Base-by-base conservation (phyloP, 2,113 vertebrate species). In the Laticauda colubrina region DNA sequence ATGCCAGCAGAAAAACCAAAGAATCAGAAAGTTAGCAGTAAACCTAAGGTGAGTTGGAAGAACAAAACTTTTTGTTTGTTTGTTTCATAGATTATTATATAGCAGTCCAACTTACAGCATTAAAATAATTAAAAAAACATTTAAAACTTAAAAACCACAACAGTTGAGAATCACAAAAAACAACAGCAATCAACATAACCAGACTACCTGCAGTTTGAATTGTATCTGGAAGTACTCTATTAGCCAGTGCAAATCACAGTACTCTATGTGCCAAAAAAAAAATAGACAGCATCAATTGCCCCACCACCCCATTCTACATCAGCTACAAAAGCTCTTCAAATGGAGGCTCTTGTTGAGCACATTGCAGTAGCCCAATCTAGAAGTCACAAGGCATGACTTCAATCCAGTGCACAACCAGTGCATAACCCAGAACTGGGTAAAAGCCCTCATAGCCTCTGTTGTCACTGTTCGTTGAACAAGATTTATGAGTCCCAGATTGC, bases 31-130 rank as follows among this genome's bases (percentile, higher is more conserved):
- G 89, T 64, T 24, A 96, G 92, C n/a, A 98, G 95, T 57, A 97
- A 98, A 90, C 96, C 95, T 96, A 98, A 96, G 97, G 99, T 99
- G 96, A 96, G 98, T 96, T 43, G 29, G 4, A 26, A 29, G 18
- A 81, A 88, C 2, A 1, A 75, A 89, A 81, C 34, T 10, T 39
- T 81, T 39, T 43, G 34, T 21, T 81, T 81, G 43, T 45, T 45
- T 45, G 43, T 81, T 81, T 21, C 7, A 43, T 81, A 23, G 75
- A 81, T 81, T 81, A 39, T 39, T 81, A 43, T 21, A 39, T 81
- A 39, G 69, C 1, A 0, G 20, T 43, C 75, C 39, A 81, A 21
- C 20, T 81, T 81, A 23, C 7, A 21, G 18, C 34, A 81, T 81
- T 81, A 23, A 81, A 43, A 81, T 81, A 81, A 3, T 81, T 53